phyloP scores from a whole-genome alignment of 2,113 vertebrate species.

The Puma concolor region DNA sequence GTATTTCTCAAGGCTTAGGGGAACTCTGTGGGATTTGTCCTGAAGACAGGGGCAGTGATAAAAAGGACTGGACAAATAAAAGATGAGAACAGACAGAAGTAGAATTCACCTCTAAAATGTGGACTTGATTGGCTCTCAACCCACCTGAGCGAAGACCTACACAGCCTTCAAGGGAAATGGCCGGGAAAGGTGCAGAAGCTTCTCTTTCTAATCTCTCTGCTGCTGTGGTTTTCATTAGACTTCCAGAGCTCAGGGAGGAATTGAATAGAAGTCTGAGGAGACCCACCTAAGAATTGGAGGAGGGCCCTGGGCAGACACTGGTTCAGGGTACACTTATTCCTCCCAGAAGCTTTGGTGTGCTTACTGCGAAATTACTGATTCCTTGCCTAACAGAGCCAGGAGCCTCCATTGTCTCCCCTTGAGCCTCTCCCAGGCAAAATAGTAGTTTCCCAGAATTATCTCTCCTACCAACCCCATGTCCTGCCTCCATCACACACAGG shows the following conservation, averaged over 20 bases:
- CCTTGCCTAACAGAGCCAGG: neutral
- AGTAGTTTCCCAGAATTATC: neutral
- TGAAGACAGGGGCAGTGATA: neutral
- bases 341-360: neutral
- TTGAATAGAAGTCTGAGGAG: neutral
- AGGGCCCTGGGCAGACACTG: neutral
- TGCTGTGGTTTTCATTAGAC: neutral
- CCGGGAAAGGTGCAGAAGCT: rapidly evolving
- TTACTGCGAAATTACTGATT: neutral
- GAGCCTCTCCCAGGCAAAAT: neutral
- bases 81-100: neutral
- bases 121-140: neutral
- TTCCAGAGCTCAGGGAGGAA: neutral
- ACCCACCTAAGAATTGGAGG: neutral
- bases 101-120: neutral
- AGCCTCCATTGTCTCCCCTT: neutral
- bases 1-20: neutral
- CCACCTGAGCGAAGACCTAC: rapidly evolving
- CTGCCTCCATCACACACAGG: neutral
- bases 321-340: neutral
- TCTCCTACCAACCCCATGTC: no score
- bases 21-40: neutral
- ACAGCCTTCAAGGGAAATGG: no score
- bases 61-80: neutral
- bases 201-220: neutral